Percentiles rank a stretch among this genome's conserved stretches.
phyloP scores from a whole-genome alignment of 1,140 invertebrate species.

The Grapholita molesta region DNA sequence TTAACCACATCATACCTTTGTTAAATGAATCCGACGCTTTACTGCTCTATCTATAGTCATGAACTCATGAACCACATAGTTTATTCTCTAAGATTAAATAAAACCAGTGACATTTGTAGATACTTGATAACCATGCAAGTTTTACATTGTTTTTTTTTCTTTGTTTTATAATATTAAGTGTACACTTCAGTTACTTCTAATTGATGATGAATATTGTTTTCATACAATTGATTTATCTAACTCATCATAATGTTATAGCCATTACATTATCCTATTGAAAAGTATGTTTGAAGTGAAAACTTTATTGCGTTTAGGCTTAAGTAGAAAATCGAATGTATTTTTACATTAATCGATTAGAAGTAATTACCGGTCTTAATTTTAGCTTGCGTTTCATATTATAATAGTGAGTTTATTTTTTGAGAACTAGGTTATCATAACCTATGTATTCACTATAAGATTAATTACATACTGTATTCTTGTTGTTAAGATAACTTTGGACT shows the following conservation, averaged over 20 bases:
- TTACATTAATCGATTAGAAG: too few species aligned
- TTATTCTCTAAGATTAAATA: too few species aligned
- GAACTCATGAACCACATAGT: neutral
- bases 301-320: neutral
- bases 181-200: neutral
- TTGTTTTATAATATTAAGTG: neutral
- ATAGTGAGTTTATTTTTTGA: neutral
- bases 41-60: neutral
- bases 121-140: too few species aligned
- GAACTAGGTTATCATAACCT: slow-evolving; percentile 1
- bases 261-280: neutral
- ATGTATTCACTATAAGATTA: neutral
- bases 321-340: too few species aligned
- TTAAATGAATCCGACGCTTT: neutral
- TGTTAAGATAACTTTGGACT: neutral
- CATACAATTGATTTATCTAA: neutral
- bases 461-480: neutral
- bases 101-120: too few species aligned
- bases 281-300: neutral
- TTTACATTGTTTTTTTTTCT: too few species aligned
- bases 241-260: neutral
- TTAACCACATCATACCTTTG: neutral
- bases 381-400: neutral
- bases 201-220: neutral
- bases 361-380: too few species aligned